Evolutionary conservation across 2,113 vertebrate genomes (phyloP).

Genomic region (Rissa tridactyla): DNA sequence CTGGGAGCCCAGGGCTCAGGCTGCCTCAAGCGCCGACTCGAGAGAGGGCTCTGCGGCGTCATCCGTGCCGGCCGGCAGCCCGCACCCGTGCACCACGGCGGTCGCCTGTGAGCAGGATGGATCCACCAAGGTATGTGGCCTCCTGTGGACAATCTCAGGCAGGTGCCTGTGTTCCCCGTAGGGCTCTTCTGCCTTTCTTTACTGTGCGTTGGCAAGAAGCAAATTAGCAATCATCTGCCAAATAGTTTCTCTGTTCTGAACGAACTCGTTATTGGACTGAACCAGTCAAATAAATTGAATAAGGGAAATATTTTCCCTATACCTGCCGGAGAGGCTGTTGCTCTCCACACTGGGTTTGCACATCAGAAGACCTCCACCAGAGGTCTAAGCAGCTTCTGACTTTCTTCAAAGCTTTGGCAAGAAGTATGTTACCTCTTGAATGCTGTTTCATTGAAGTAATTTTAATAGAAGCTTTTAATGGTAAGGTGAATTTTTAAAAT

Average conservation of each 20-base stretch:
- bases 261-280: background rate
- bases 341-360: conserved; percentile 4
- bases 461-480: background rate
- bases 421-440: background rate
- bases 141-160: background rate
- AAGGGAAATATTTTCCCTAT: conserved; percentile 30
- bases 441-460: background rate
- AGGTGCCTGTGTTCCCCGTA: fast-evolving
- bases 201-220: background rate
- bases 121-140: background rate
- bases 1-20: background rate
- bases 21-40: fast-evolving
- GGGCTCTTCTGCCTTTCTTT: background rate
- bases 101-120: background rate
- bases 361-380: background rate
- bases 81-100: fast-evolving
- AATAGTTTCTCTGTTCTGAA: background rate
- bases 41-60: background rate
- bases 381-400: conserved; percentile 22
- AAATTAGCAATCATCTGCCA: background rate
- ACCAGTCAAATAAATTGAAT: conserved; percentile 7
- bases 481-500: background rate
- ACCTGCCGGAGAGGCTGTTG: conserved; percentile 44
- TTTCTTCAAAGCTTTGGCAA: background rate
- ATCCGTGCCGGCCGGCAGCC: fast-evolving